Base-by-base conservation (phyloP, 2,113 vertebrate genomes). In the Notothenia coriiceps region DNA sequence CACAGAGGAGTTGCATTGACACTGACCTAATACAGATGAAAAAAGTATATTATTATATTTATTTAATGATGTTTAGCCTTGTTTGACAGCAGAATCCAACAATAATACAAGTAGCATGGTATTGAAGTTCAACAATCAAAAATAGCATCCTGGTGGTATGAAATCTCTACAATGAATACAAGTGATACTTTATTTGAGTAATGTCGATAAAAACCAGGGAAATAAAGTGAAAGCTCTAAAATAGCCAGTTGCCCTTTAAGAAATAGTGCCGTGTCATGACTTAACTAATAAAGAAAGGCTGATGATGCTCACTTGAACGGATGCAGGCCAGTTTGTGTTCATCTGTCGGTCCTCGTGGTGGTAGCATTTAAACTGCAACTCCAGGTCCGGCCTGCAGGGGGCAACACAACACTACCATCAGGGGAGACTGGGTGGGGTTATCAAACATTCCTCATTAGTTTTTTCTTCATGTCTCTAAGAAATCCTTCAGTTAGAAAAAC, bases 311-410 rank as follows among this genome's bases (percentile, higher is more conserved):
- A 99, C 97, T 87, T 99, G 97, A 57, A 99, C 98, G 0, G 97
- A 99, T 2, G 97, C 97, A 0, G 98, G 98, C 98, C 98, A 99
- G 95, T 99, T 99, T 22, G 98, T 98, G 92, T 98, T 99, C 97
- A 97, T 97, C 91, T 99, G 98, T 47, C 97, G 90, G 94, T 99
- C 98, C 86, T 99, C 98, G 0, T 99, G 98, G 88, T 99, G 98
- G 89, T 99, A 99, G 89, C 98, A 98, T 89, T 99, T 99, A 79
- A 99, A 98, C 94, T 99, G 98, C 86, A 99, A 92, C 93, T 99
- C 98, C 89, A 99, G 90, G 72, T 99, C 98, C 0, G 98, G 97
- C 92, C 98, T 99, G 91, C 50, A 10, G 11, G 75, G 74, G 82
- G 83, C 60, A 35, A 57, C 75, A 74, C n/a, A 64, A 7, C 57